A percentile compares a stretch with the other conserved stretches of the same genome.
Evolutionary conservation across 2,888 invertebrate genomes (phyloP).

Genomic region (Chymomyza procnemis): DNA sequence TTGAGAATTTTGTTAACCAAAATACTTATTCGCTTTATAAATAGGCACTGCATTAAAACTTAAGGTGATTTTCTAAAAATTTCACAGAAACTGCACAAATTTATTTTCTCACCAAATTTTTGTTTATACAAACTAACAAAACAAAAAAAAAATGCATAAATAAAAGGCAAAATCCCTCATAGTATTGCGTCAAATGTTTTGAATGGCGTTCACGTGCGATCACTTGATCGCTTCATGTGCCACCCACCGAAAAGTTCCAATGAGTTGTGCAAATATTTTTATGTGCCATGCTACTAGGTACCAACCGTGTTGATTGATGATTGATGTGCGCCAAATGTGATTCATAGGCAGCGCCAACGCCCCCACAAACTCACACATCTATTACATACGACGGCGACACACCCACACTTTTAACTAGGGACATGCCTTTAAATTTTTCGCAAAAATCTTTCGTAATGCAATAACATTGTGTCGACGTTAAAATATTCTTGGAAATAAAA

Average conservation of each 20-base stretch:
- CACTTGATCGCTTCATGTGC: conserved; percentile 62
- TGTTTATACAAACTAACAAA: conserved; percentile 27
- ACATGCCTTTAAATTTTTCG: not conserved
- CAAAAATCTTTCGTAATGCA: not conserved
- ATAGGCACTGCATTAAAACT: not conserved
- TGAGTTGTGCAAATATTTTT: conserved; percentile 57
- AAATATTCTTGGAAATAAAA: not conserved
- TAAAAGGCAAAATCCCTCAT: not conserved
- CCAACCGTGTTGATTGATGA: conserved; percentile 30
- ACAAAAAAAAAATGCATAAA: not conserved
- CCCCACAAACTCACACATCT: not conserved
- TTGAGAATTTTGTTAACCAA: not conserved
- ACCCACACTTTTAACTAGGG: not conserved
- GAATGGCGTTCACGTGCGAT: conserved; percentile 63
- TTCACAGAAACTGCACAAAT: conserved; percentile 33
- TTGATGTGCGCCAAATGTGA: conserved; percentile 36
- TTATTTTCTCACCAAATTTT: conserved; percentile 1
- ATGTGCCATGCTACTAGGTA: not conserved
- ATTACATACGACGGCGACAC: not conserved
- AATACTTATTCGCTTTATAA: not conserved
- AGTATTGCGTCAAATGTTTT: conserved; percentile 33
- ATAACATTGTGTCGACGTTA: not conserved
- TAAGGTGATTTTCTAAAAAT: not conserved
- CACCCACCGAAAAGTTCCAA: conserved; percentile 33
- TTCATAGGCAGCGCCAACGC: not conserved